These are phyloP conservation scores for Amniataba percoides DNA, from an alignment of 2,797 vertebrate genomes.

Conservation along the genomic window DNA sequence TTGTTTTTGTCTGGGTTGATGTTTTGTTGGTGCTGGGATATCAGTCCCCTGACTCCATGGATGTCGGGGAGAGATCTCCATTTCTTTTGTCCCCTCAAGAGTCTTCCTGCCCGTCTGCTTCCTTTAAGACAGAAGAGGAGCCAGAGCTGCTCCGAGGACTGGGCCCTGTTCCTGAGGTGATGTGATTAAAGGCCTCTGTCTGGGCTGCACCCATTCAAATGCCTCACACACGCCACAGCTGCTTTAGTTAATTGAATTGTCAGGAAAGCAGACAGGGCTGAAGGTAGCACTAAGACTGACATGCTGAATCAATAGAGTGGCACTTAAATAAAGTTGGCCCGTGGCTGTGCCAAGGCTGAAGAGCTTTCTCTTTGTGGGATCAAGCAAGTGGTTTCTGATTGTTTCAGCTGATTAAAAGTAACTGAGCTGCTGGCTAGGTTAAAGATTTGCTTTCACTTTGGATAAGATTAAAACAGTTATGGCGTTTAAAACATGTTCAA, in stretches of 20 bases:
- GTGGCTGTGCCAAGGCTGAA: conserved; percentile 18
- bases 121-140: conserved; percentile 66
- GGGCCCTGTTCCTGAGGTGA: conserved; percentile 65
- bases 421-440: conserved; percentile 10
- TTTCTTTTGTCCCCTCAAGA: conserved; percentile 55
- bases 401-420: conserved; percentile 14
- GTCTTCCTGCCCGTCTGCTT: conserved; percentile 69
- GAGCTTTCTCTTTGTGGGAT: conserved; percentile 11
- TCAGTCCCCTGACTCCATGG: conserved; percentile 40
- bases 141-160: conserved; percentile 43
- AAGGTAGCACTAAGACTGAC: conserved; percentile 54
- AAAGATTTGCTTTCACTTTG: background rate
- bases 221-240: conserved; percentile 63
- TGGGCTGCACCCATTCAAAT: conserved; percentile 55
- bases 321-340: conserved; percentile 55
- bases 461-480: background rate
- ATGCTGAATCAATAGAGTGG: conserved; percentile 58
- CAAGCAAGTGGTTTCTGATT: conserved; percentile 4
- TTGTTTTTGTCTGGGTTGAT: conserved; percentile 28
- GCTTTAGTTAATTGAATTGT: conserved; percentile 77
- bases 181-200: conserved; percentile 76
- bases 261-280: conserved; percentile 58
- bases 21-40: conserved; percentile 33
- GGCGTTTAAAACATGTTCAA: background rate
- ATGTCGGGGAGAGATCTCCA: conserved; percentile 55